Base-by-base conservation (phyloP, 2,888 invertebrate species). In the Amiota communis region DNA sequence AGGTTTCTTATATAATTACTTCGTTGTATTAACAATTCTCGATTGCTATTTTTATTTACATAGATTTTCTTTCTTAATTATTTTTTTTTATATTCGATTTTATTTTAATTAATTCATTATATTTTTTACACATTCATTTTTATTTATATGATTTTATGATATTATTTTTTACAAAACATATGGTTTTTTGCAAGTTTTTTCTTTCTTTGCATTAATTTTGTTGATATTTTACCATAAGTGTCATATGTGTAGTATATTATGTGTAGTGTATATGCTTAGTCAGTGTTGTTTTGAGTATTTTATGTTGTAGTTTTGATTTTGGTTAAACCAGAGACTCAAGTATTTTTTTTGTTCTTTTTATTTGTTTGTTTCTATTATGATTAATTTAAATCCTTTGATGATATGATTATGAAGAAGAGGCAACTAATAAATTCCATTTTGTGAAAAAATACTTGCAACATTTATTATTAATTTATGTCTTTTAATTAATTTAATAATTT, bases 241-340 rank as follows among this genome's bases (percentile, higher is more conserved):
- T 73, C 71, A 79, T 57, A 49, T 47, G 65, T 67, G 46, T 51
- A 64, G 64, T 72, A 6, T 36, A 49, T 71, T 17, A 61, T 20
- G 70, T 65, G 20, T 20, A 51, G 47, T 46, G 61, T 61, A 74
- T 61, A 68, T 75, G 56, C 47, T 9, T 47, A 15, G 80, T 80
- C 80, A 76, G 82, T 71, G 82, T 78, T 80, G 80, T 83, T 80
- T n/a, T 84, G 82, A 83, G 84, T 84, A 82, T 82, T 83, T 77
- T 74, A 76, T 79, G 63, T 73, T 36, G 3, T 36, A 3, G 2
- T 23, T 75, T 79, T 63, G 59, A 63, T 76, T 78, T 71, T 68
- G 65, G 67, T 68, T 51, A 57, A 73, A 63, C 67, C 77, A 82
- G 83, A 83, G 83, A 84, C 83, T 83, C 83, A 83, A 83, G 83